phyloP scores from a whole-genome alignment of 2,797 vertebrate species.

The Rhadinocentrus ornatus region DNA sequence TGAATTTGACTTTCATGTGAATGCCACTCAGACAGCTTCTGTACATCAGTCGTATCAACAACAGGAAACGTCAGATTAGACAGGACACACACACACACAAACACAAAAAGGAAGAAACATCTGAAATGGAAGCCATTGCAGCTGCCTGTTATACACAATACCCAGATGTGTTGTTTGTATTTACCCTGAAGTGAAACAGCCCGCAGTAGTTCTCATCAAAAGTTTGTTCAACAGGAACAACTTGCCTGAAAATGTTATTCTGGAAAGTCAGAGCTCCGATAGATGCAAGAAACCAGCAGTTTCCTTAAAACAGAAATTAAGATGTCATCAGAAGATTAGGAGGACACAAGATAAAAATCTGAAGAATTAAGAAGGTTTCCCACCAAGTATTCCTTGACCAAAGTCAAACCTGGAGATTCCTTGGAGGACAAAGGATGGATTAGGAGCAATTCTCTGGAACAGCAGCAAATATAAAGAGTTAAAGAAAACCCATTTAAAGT shows the following conservation, averaged over 20 bases:
- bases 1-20: not conserved
- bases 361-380: not conserved
- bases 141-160: not conserved
- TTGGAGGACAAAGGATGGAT: conserved; percentile 64
- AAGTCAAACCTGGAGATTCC: conserved; percentile 81
- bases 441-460: conserved; percentile 60
- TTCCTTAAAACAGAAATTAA: conserved; percentile 56
- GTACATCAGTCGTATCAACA: too few species aligned
- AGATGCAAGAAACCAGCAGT: conserved; percentile 84
- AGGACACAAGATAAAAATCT: not conserved
- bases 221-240: conserved; percentile 72
- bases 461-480: not conserved
- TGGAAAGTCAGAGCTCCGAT: conserved; percentile 79
- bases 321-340: not conserved
- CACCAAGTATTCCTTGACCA: conserved; percentile 77
- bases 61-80: too few species aligned
- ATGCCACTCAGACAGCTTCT: not conserved
- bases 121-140: too few species aligned
- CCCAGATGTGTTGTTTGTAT: not conserved
- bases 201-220: conserved; percentile 74
- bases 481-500: not conserved
- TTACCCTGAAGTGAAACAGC: conserved; percentile 83
- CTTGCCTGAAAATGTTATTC: conserved; percentile 48
- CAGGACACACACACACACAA: too few species aligned
- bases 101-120: too few species aligned